These are phyloP conservation scores for Leguminivora glycinivorella DNA, from an alignment of 1,140 invertebrate genomes.

Conservation along the genomic window DNA sequence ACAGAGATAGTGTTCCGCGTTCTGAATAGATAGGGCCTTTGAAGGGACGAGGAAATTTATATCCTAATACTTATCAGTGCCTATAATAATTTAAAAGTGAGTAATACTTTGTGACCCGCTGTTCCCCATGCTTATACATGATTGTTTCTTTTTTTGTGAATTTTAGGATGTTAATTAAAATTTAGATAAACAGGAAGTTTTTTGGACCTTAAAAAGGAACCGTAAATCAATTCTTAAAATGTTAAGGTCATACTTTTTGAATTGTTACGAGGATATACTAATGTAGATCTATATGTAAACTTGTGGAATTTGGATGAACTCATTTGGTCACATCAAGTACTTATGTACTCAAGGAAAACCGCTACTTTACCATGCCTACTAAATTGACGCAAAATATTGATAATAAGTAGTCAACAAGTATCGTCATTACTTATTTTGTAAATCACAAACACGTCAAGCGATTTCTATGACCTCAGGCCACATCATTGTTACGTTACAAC, in stretches of 20 bases:
- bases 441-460: background rate
- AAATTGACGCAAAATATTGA: background rate
- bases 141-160: too few species aligned
- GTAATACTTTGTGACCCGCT: too few species aligned
- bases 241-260: background rate
- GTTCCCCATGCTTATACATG: too few species aligned
- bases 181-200: too few species aligned
- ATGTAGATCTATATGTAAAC: background rate
- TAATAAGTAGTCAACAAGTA: background rate
- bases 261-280: background rate
- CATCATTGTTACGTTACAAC: too few species aligned
- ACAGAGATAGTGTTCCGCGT: conserved; percentile 10
- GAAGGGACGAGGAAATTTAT: too few species aligned
- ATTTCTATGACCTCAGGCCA: background rate
- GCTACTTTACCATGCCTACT: background rate
- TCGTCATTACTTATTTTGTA: background rate
- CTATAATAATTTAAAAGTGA: too few species aligned
- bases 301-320: background rate
- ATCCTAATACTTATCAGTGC: too few species aligned
- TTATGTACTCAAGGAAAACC: background rate
- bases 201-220: too few species aligned
- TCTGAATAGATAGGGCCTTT: background rate
- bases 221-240: background rate
- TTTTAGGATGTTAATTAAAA: too few species aligned
- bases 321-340: background rate